A percentile compares a stretch with the other conserved stretches of the same genome.
These are phyloP conservation scores for Microplitis demolitor DNA, from an alignment of 1,140 invertebrate genomes.

Conservation along the genomic window DNA sequence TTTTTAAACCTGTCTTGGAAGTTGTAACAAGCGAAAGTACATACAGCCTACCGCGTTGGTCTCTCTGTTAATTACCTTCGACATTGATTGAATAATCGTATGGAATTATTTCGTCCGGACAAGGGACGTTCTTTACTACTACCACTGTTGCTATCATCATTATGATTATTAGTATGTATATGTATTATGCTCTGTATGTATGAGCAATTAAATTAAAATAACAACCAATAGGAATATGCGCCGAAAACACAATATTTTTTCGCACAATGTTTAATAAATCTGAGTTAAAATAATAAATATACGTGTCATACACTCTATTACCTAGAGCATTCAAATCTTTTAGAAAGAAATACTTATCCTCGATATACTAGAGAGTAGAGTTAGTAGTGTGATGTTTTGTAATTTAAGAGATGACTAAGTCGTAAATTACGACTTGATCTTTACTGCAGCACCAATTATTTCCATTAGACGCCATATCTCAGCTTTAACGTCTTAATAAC, in stretches of 20 bases:
- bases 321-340: no score
- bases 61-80: slow-evolving; percentile 20
- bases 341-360: not conserved
- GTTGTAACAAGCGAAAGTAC: slow-evolving; percentile 22
- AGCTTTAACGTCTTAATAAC: slow-evolving; percentile 56
- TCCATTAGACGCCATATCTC: slow-evolving; percentile 52
- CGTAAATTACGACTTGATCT: slow-evolving; percentile 43
- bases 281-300: not conserved
- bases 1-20: slow-evolving; percentile 15
- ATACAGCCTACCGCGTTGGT: slow-evolving; percentile 14
- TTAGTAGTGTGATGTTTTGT: slow-evolving; percentile 33
- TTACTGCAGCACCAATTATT: slow-evolving; percentile 49
- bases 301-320: no score
- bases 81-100: slow-evolving; percentile 25
- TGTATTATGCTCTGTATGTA: not conserved
- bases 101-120: slow-evolving; percentile 16
- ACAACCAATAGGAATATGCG: not conserved
- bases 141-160: no score
- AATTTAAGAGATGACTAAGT: slow-evolving; percentile 30
- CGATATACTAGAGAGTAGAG: not conserved
- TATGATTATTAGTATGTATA: no score
- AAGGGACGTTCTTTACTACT: slow-evolving; percentile 5
- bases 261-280: not conserved
- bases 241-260: not conserved
- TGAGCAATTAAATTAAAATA: slow-evolving; percentile 11